Conservation (phyloP, 1,140 invertebrate species). For the Drosophila guanche region DNA sequence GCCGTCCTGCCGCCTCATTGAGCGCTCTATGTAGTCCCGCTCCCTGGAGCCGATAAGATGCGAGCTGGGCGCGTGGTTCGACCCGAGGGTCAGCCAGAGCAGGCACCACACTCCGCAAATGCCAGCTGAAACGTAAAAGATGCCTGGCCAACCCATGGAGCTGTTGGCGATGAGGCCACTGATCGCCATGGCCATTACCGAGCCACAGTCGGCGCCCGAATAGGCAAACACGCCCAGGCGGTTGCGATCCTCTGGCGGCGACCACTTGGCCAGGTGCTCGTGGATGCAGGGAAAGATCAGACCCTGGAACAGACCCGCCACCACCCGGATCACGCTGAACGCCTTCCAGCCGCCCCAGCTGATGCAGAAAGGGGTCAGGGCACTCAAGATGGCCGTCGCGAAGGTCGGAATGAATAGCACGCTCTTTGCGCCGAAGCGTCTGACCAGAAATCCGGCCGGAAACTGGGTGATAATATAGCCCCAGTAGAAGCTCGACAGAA, state of each 20-base stretch:
- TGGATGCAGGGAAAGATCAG: slow-evolving; percentile 91
- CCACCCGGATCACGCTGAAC: slow-evolving; percentile 86
- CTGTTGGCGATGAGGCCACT: slow-evolving; percentile 88
- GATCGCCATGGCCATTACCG: slow-evolving; percentile 88
- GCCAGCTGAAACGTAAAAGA: slow-evolving; percentile 91
- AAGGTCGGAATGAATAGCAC: slow-evolving; percentile 86
- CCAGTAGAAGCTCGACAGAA: slow-evolving; percentile 88
- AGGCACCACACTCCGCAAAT: slow-evolving; percentile 86
- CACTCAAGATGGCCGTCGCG: slow-evolving; percentile 79
- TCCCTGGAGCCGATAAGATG: slow-evolving; percentile 86
- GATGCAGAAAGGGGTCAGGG: slow-evolving; percentile 82
- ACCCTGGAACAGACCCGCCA: slow-evolving; percentile 91
- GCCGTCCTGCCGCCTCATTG: slow-evolving; percentile 64
- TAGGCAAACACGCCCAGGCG: slow-evolving; percentile 86
- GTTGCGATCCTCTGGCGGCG: slow-evolving; percentile 86
- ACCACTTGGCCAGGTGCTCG: slow-evolving; percentile 84
- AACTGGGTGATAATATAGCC: slow-evolving; percentile 85
- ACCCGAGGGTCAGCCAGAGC: slow-evolving; percentile 86
- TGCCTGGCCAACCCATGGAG: slow-evolving; percentile 89
- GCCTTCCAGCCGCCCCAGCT: slow-evolving; percentile 85
- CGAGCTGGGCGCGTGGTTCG: slow-evolving; percentile 87
- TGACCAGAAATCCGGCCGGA: slow-evolving; percentile 88
- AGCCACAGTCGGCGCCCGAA: slow-evolving; percentile 89
- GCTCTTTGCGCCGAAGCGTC: slow-evolving; percentile 87
- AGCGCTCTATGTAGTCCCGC: slow-evolving; percentile 86